These are phyloP conservation scores for Mungos mungo DNA, from an alignment of 2,113 vertebrate genomes.

Conservation along the genomic window DNA sequence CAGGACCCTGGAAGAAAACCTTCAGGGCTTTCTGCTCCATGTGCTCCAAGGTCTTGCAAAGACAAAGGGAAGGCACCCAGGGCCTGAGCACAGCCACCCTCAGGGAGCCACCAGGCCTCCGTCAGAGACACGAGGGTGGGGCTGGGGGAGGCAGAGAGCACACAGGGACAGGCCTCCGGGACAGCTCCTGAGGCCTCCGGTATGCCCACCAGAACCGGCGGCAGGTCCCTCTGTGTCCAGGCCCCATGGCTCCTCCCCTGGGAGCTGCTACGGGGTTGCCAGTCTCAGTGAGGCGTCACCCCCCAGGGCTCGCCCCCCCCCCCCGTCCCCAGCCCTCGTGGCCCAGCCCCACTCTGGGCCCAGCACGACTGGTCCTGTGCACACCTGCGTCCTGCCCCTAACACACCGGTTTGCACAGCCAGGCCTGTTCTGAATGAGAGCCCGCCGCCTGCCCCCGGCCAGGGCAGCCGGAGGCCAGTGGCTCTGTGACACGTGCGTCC, in stretches of 20 bases:
- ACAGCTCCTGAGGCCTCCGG: background rate
- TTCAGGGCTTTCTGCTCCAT: background rate
- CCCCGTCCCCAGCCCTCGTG: background rate
- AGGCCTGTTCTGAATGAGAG: background rate
- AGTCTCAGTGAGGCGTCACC: background rate
- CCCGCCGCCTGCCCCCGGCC: background rate
- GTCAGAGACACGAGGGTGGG: no score
- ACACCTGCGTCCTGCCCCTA: background rate
- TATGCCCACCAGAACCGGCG: background rate
- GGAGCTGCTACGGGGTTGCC: background rate
- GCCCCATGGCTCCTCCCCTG: no score
- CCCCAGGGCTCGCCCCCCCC: background rate
- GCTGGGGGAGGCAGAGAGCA: background rate
- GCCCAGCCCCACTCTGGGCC: no score
- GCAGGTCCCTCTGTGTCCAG: background rate
- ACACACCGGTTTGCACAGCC: background rate
- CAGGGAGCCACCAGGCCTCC: background rate
- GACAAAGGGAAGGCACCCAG: rapidly evolving
- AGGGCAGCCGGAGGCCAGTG: no score
- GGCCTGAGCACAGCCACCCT: background rate
- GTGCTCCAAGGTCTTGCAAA: rapidly evolving
- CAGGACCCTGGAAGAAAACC: background rate
- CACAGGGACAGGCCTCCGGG: background rate
- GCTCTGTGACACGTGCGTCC: rapidly evolving
- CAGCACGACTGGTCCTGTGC: no score